These are phyloP conservation scores for Pentamera pediparva DNA, from an alignment of 53 echinoderm and acorn worm species.

Conservation along the genomic window DNA sequence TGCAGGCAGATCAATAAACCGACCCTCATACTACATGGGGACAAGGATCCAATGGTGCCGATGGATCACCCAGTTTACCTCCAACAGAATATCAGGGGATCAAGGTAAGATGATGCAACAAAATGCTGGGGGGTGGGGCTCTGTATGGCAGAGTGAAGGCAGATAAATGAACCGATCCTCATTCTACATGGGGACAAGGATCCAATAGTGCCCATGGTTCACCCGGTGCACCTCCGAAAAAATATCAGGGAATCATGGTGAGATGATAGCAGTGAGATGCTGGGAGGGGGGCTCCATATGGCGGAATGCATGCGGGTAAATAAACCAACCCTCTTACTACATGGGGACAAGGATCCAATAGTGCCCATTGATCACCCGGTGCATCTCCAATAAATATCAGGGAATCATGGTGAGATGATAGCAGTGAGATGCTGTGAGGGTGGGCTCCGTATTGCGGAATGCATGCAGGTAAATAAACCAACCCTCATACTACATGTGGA, in stretches of 20 bases:
- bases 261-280: background rate
- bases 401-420: constrained; percentile 64
- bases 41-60: constrained; percentile 81
- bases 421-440: background rate
- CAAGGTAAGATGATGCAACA: constrained; percentile 47
- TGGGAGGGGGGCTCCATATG: constrained; percentile 50
- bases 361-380: constrained; percentile 70
- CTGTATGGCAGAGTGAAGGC: constrained; percentile 49
- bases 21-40: constrained; percentile 84
- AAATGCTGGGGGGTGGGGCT: constrained; percentile 45
- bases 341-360: constrained; percentile 87
- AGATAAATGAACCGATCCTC: constrained; percentile 71
- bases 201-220: constrained; percentile 68
- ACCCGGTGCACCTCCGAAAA: constrained; percentile 59
- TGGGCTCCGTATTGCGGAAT: constrained; percentile 57
- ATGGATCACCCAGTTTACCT: constrained; percentile 67
- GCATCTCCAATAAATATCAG: constrained; percentile 59
- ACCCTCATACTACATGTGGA: constrained; percentile 89
- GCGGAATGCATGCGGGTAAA: constrained; percentile 48
- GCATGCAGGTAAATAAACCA: constrained; percentile 56
- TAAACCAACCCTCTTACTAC: constrained; percentile 81
- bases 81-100: constrained; percentile 67
- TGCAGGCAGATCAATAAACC: constrained; percentile 59
- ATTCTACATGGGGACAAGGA: constrained; percentile 91
- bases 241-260: constrained; percentile 82